phyloP scores from a whole-genome alignment of 2,888 invertebrate genomes.

The Rhopalosiphum nymphaeae region DNA sequence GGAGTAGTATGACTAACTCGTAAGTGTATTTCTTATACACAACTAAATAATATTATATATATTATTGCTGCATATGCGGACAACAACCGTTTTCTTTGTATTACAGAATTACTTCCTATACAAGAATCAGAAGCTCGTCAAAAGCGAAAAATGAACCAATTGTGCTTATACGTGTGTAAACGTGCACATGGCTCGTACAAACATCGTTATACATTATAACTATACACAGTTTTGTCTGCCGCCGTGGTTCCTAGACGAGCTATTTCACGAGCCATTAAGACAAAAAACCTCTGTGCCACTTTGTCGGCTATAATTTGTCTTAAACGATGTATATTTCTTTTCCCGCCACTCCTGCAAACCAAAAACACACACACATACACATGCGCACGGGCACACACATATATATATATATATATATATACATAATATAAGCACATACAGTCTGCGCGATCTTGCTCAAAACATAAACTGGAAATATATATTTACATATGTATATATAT shows the following conservation, averaged over 20 bases:
- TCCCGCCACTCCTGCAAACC: not conserved
- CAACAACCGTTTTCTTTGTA: not conserved
- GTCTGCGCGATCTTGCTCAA: not conserved
- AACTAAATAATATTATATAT: not conserved
- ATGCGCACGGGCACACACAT: not conserved
- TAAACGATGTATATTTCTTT: slow-evolving; percentile 21
- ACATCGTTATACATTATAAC: not conserved
- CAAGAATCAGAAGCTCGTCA: not conserved
- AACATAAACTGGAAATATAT: not conserved
- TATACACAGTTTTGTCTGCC: slow-evolving; percentile 45
- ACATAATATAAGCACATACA: not conserved
- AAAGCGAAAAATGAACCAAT: slow-evolving; percentile 9
- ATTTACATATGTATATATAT: not conserved
- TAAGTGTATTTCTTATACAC: not conserved
- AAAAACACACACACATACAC: not conserved
- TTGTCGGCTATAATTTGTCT: slow-evolving; percentile 64
- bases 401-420: no score
- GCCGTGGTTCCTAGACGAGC: slow-evolving; percentile 62
- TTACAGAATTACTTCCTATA: not conserved
- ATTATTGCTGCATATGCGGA: not conserved
- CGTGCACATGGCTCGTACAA: slow-evolving; percentile 21
- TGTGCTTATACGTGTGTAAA: slow-evolving; percentile 19
- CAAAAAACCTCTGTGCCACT: slow-evolving; percentile 41
- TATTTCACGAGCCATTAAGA: slow-evolving; percentile 64
- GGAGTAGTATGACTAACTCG: not conserved